These are phyloP conservation scores for Catalaphyllia jardinei DNA, from an alignment of 64 coral and sea anemone genomes.

Conservation along the genomic window DNA sequence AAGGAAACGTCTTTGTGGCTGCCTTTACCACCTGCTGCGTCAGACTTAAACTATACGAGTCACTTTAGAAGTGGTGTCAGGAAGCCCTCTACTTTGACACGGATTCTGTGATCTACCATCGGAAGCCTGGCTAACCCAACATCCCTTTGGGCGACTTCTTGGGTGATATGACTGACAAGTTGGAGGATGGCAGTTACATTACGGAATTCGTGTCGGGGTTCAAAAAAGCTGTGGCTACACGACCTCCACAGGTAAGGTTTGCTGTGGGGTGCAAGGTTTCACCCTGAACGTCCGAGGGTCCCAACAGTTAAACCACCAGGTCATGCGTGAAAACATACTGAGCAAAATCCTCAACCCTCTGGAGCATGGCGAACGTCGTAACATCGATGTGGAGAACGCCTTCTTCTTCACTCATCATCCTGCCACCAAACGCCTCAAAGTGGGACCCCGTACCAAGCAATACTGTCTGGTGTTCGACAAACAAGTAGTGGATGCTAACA, in stretches of 20 bases:
- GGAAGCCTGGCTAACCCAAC: background rate
- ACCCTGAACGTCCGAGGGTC: background rate
- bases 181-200: background rate
- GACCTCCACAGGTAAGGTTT: background rate
- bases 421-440: background rate
- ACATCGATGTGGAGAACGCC: too few relatives aligned
- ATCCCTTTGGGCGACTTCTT: conserved; percentile 8
- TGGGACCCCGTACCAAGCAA: too few relatives aligned
- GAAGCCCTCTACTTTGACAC: conserved; percentile 20
- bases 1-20: background rate
- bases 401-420: too few relatives aligned
- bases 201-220: background rate
- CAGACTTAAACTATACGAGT: conserved; percentile 1
- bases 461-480: too few relatives aligned
- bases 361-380: too few relatives aligned
- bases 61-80: background rate
- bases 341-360: too few relatives aligned
- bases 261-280: background rate
- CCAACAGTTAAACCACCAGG: background rate
- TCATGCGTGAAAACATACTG: background rate
- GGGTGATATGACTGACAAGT: conserved; percentile 20
- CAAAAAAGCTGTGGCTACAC: conserved; percentile 14
- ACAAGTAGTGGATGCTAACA: too few relatives aligned
- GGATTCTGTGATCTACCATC: conserved; percentile 20
- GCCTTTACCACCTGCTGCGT: conserved; percentile 1